Evolutionary conservation across 2,888 invertebrate genomes (phyloP).

Genomic region (Caenorhabditis panamensis): DNA sequence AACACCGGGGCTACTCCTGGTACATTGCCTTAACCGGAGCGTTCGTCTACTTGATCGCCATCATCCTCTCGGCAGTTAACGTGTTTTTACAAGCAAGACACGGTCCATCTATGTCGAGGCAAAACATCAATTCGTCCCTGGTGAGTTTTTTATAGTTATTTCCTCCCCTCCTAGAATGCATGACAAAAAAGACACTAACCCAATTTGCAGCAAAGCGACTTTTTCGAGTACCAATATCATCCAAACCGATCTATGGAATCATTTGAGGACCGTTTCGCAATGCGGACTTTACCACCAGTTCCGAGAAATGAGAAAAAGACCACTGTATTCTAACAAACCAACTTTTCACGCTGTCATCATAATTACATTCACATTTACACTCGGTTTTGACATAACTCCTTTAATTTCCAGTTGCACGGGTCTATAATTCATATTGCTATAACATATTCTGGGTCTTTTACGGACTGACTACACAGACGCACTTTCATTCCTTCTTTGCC

Average conservation of each 20-base stretch:
- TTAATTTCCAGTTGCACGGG: constrained; percentile 22
- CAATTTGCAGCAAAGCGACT: constrained; percentile 56
- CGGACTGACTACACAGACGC: constrained; percentile 12
- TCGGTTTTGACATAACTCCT: constrained; percentile 24
- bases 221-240: constrained; percentile 62
- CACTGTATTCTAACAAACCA: constrained; percentile 37
- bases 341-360: not conserved
- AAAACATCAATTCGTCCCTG: constrained; percentile 56
- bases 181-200: constrained; percentile 2
- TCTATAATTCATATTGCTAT: constrained; percentile 11
- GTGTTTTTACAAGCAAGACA: constrained; percentile 36
- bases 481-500: constrained; percentile 37
- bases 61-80: constrained; percentile 30
- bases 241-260: constrained; percentile 49
- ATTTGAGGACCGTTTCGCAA: constrained; percentile 72
- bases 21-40: constrained; percentile 73
- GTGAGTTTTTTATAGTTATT: no score
- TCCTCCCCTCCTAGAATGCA: not conserved
- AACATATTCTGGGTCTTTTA: not conserved
- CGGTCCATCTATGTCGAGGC: constrained; percentile 45
- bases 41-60: constrained; percentile 63
- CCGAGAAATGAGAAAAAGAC: constrained; percentile 59
- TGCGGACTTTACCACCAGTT: constrained; percentile 69
- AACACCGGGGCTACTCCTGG: constrained; percentile 79
- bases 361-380: not conserved